Evolutionary conservation across 2,888 invertebrate species (phyloP), one percentile per base, ranked within the genome.

Genomic region (Agrochola circellaris): DNA sequence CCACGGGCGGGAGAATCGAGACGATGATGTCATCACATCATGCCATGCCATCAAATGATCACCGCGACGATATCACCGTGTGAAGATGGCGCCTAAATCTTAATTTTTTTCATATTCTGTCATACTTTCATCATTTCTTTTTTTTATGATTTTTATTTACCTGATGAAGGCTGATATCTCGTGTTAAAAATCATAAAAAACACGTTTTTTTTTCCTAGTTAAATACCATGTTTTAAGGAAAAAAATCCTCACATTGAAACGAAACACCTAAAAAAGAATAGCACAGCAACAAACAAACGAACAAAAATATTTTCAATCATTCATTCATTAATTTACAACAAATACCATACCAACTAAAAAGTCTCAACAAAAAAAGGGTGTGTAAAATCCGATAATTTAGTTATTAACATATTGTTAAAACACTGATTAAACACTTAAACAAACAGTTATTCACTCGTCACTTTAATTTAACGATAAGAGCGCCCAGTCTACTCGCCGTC

Each of bases 401-500:
- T 8, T n/a, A 13, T 26, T 23, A 73, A 20, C 7, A 69, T 23
- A 48, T 2, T 48, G 30, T 64, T 81, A 62, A 80, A 34, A 23
- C 30, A 34, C 9, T 73, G 34, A 38, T 26, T 26, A 72, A 11
- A 45, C 54, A 62, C 11, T 8, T 45, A 45, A 38, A n/a, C 54
- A 62, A n/a, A 38, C 17, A n/a, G 11, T n/a, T n/a, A 54, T 5
- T 56, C 7, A 30, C 9, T 60, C n/a, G 20, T 38, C 54, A 38
- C 13, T 26, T 62, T 30, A 58, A 34, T 73, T 30, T 42, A 58
- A 51, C 15, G 51, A 65, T 75, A 79, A 81, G 58, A 60, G 3
- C 7, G 15, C 0, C 0, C 51, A 5, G 78, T 54, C 80, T 83
- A n/a, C 66, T 13, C 34, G 56, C 56, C 2, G 81, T 83, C 83